Evolutionary conservation across 2,797 vertebrate genomes (phyloP), one percentile per base, ranked within the genome.

Genomic region (Clarias platycephalus): DNA sequence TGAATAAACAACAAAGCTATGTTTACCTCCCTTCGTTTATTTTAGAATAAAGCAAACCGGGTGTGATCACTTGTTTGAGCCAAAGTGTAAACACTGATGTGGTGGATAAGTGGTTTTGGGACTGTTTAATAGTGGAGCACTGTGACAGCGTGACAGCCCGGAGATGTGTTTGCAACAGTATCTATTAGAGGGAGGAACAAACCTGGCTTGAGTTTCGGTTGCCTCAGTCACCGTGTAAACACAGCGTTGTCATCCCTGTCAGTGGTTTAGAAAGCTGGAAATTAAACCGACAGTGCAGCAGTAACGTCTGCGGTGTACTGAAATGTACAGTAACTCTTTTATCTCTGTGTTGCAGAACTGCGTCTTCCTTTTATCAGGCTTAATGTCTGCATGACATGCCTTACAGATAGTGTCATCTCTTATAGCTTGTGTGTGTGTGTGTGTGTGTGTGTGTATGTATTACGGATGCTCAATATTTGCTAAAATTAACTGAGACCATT

Each of bases 271-370:
- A 66, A 80, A 70, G 66, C 64, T 81, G 79, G 89, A 90, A 89
- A 86, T 77, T 4, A 84, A 88, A 86, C 58, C 79, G 83, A 91
- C 87, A 74, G 68, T 63, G 18, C 12, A 57, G 80, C 64, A 70
- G 62, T 13, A 66, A 80, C 10, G 7, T 3, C 62, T 44, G n/a
- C 28, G 40, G 9, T 22, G 40, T 53, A 28, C 60, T 64, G 26
- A 7, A 18, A 80, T 6, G 37, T 49, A 49, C 77, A 64, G n/a
- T 28, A 28, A 49, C 18, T 2, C 22, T 18, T 70, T 81, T 81
- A 81, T 81, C 64, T 67, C 44, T 0, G 6, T 53, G 37, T 44
- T 9, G 20, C 40, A 66, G 44, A 70, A 66, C 15, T 13, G 40
- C 37, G 16, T 62, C 40, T 80, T 64, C 15, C 58, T 66, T 57